Base-by-base conservation (phyloP, 1,140 invertebrate species). In the Pogonomyrmex barbatus region DNA sequence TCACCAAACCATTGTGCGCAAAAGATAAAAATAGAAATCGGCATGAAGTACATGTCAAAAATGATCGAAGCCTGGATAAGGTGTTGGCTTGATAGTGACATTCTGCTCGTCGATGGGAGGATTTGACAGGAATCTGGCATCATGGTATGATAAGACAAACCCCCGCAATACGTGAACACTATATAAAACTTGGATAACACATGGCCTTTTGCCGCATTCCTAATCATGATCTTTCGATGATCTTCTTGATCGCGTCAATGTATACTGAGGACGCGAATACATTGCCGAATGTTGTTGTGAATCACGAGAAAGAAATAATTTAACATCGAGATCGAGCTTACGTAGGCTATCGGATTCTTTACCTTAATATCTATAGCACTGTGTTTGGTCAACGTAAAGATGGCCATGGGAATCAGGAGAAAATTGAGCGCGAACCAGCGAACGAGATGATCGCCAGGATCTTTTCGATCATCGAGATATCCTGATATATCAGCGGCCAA, bases 21-120 rank as follows among this genome's bases (percentile, higher is more conserved):
- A 63, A 89, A 93, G 0, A 93, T 60, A 0, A 89, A 85, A 58
- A 91, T 86, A 42, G 91, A 92, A 24, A 36, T 36, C 4, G 90
- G 88, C 84, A 62, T 87, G 1, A 70, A 68, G 45, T 91, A 87
- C 5, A 86, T 79, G 75, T 93, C 89, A 36, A 92, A 89, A 14
- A 91, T 75, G 14, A 88, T 89, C 89, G 24, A 89, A 88, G 17
- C 88, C 87, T 6, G 90, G 89, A 77, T 90, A 91, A 8, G 88
- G 81, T 0, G 88, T 42, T 6, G 68, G 39, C 1, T 58, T 75
- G 4, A 79, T 17, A 4, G 83, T 91, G 8, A 24, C 0, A 17
- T 89, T 91, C 2, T 73, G 67, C 2, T 78, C 17, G 1, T 77
- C 39, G 42, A 17, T 42, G 0, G 30, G 10, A 0, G 33, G 60